These are phyloP conservation scores for Plumapathes pennacea DNA, from an alignment of 92 coral and sea anemone species.

Conservation along the genomic window DNA sequence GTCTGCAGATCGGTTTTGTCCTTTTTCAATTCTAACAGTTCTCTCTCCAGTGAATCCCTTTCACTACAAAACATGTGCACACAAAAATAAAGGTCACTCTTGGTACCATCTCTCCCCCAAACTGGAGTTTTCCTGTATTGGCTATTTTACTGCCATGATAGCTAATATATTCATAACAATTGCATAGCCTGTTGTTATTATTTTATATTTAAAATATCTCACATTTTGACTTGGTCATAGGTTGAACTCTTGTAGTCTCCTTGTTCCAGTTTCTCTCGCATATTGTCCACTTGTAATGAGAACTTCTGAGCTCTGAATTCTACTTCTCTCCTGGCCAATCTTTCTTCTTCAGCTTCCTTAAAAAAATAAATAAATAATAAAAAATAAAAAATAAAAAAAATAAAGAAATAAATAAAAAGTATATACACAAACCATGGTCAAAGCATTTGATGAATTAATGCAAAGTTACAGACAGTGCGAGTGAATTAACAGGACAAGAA, in stretches of 20 bases:
- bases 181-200: too few relatives aligned
- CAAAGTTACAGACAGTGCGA: too few relatives aligned
- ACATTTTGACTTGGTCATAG: conserved; percentile 90
- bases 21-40: conserved; percentile 81
- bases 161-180: neutral
- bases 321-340: conserved; percentile 77
- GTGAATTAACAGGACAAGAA: too few relatives aligned
- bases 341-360: conserved; percentile 85
- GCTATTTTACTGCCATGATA: too few relatives aligned
- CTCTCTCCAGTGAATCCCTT: conserved; percentile 82
- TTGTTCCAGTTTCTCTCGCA: conserved; percentile 63
- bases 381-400: neutral
- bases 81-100: neutral
- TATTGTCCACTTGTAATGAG: conserved; percentile 73
- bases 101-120: neutral
- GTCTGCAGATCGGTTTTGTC: conserved; percentile 73
- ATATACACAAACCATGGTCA: too few relatives aligned
- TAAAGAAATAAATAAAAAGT: neutral
- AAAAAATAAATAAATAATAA: neutral
- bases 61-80: conserved; percentile 43
- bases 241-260: conserved; percentile 84
- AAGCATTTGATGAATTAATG: too few relatives aligned
- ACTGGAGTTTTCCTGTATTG: neutral
- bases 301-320: conserved; percentile 85
- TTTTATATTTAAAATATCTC: neutral